Conservation (phyloP, 2,888 invertebrate species). For the Dolomedes plantarius region DNA sequence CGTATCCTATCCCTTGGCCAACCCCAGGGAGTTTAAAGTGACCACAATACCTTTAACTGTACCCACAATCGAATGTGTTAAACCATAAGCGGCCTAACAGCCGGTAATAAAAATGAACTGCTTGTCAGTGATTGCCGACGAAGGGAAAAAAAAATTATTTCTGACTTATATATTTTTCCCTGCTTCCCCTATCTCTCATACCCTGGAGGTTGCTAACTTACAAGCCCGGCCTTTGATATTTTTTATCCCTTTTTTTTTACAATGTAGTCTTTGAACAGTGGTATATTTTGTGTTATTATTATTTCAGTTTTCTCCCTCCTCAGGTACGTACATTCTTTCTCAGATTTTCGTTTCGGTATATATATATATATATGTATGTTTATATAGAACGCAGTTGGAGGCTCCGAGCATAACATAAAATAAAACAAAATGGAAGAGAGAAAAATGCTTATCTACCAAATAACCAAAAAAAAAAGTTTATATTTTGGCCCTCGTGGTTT, state of each 20-base stretch:
- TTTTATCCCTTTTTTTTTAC: constrained; percentile 14
- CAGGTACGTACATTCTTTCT: constrained; percentile 34
- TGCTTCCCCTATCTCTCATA: constrained; percentile 21
- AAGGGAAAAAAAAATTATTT: constrained; percentile 35
- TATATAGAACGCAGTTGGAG: not conserved
- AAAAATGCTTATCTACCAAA: constrained; percentile 60
- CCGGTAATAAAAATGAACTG: constrained; percentile 68
- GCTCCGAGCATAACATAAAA: constrained; percentile 39
- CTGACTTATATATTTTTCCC: constrained; percentile 64
- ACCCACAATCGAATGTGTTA: constrained; percentile 50
- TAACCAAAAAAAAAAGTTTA: constrained; percentile 34
- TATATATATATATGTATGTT: too few relatives aligned
- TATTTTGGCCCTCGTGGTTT: constrained; percentile 38
- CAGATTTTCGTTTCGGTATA: constrained; percentile 9
- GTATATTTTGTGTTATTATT: constrained; percentile 8
- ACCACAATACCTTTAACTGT: constrained; percentile 33
- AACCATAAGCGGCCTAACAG: constrained; percentile 58
- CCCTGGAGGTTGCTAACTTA: constrained; percentile 61
- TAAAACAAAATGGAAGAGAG: constrained; percentile 50
- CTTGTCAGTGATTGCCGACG: constrained; percentile 60
- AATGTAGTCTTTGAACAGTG: not conserved
- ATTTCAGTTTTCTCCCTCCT: constrained; percentile 20
- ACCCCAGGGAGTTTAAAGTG: constrained; percentile 38
- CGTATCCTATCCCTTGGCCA: not conserved
- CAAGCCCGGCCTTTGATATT: constrained; percentile 26